Base-by-base conservation (phyloP, 2,888 invertebrate genomes). In the Tubulanus polymorphus region DNA sequence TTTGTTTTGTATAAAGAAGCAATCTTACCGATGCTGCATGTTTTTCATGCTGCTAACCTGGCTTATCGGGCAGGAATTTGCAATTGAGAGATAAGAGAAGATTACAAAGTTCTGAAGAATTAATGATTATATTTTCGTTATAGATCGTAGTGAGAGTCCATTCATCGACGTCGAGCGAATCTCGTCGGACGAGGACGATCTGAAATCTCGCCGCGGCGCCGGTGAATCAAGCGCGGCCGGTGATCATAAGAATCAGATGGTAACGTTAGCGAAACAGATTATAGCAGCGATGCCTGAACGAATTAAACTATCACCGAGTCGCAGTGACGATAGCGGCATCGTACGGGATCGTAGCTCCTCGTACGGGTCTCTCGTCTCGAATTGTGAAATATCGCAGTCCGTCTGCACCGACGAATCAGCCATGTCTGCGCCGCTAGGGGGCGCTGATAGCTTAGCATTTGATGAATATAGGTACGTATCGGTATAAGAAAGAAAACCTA, bases 271-370 rank as follows among this genome's bases (percentile, higher is more conserved):
- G 53, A 94, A 95, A 79, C 94, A 96, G 83, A 96, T 97, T 70
- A 97, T 97, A 74, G 96, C 95, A 53, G 96, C 96, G 12, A 91
- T 97, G 86, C 96, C 97, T 57, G 94, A 95, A 68, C 85, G 94
- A 72, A 97, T 96, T 77, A 97, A 97, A 87, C 90, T 90, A n/a
- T 74, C 72, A 3, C 75, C 76, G 0, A 63, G 68, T 20, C 64
- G 68, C 5, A 57, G 63, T 15, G 73, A 72, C 29, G 71, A 71
- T 10, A 53, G 55, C 27, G 63, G 58, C 20, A 61, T 63, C 32
- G 55, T 61, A n/a, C 59, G 73, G 29, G 71, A 70, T 37, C 63
- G 76, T n/a, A 88, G 89, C 71, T 90, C 91, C 1, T 91, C 91
- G 41, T 84, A 91, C 61, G 90, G 91, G 62, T 41, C 41, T 12